These are phyloP conservation scores for Vulpes lagopus DNA, from an alignment of 2,113 vertebrate genomes.

Conservation along the genomic window DNA sequence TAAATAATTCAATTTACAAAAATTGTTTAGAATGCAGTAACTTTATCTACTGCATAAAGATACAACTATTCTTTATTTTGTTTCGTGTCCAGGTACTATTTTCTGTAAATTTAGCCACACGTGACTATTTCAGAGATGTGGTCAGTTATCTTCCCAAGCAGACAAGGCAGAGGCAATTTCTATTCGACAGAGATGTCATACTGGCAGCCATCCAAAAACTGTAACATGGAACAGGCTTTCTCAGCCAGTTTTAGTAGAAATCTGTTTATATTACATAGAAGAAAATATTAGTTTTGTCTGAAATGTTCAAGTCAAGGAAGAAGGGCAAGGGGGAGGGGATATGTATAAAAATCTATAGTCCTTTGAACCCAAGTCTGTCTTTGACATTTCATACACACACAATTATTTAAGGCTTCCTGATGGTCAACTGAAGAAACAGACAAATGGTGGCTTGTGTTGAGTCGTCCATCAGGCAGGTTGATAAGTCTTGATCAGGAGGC, in stretches of 20 bases:
- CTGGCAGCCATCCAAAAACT: neutral
- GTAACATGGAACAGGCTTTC: neutral
- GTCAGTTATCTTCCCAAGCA: neutral
- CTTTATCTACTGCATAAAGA: neutral
- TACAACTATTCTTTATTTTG: neutral
- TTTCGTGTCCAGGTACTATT: neutral
- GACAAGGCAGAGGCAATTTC: neutral
- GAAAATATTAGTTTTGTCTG: neutral
- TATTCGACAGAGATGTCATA: neutral
- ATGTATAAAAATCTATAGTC: slow-evolving; percentile 57
- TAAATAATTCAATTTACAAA: slow-evolving; percentile 22
- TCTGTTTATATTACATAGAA: neutral
- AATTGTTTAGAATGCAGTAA: neutral
- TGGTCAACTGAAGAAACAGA: slow-evolving; percentile 81
- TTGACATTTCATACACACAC: slow-evolving; percentile 83
- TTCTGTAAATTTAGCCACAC: neutral
- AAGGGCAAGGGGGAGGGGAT: neutral
- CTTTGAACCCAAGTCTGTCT: slow-evolving; percentile 75
- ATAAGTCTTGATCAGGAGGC: slow-evolving; percentile 81
- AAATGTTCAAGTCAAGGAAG: neutral
- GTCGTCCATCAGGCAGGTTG: slow-evolving; percentile 79
- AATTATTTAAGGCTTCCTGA: slow-evolving; percentile 84
- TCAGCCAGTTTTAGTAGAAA: neutral
- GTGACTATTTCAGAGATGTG: neutral
- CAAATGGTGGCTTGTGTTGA: slow-evolving; percentile 77